Percentiles rank a stretch among this genome's conserved stretches.
phyloP scores from a whole-genome alignment of 2,113 vertebrate species.

The Rhizomys pruinosus region DNA sequence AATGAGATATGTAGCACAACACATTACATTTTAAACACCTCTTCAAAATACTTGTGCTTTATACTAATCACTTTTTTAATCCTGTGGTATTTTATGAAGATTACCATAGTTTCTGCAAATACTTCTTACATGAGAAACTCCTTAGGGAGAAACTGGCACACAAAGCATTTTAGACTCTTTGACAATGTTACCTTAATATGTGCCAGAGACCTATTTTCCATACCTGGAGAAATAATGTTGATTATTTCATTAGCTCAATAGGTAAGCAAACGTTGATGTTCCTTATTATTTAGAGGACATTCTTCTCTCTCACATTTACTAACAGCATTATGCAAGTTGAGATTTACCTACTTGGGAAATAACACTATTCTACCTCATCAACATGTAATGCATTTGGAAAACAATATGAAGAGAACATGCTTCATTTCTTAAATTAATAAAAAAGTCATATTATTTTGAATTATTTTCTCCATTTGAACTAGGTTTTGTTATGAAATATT shows the following conservation, averaged over 20 bases:
- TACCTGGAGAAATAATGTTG: constrained; percentile 11
- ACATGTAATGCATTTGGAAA: background rate
- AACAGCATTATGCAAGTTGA: background rate
- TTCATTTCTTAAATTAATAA: background rate
- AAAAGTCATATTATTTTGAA: background rate
- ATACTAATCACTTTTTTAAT: background rate
- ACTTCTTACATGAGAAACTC: background rate
- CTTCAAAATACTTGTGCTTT: background rate
- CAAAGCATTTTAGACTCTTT: background rate
- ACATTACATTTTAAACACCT: constrained; percentile 11
- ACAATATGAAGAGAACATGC: background rate
- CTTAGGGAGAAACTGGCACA: background rate
- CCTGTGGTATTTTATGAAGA: background rate
- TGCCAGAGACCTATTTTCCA: constrained; percentile 15
- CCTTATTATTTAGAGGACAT: background rate
- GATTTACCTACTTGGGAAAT: background rate
- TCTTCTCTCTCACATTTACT: constrained; percentile 17
- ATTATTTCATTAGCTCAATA: constrained; percentile 4
- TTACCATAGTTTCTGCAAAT: constrained; percentile 27
- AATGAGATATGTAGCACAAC: background rate
- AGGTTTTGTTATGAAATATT: background rate
- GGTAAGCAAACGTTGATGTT: background rate
- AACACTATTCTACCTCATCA: background rate
- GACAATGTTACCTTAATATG: background rate
- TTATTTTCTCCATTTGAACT: background rate